Percentiles rank a stretch among this genome's conserved stretches.
These are phyloP conservation scores for Paramormyrops hopkinsi DNA, from an alignment of 2,797 vertebrate species.

Conservation along the genomic window DNA sequence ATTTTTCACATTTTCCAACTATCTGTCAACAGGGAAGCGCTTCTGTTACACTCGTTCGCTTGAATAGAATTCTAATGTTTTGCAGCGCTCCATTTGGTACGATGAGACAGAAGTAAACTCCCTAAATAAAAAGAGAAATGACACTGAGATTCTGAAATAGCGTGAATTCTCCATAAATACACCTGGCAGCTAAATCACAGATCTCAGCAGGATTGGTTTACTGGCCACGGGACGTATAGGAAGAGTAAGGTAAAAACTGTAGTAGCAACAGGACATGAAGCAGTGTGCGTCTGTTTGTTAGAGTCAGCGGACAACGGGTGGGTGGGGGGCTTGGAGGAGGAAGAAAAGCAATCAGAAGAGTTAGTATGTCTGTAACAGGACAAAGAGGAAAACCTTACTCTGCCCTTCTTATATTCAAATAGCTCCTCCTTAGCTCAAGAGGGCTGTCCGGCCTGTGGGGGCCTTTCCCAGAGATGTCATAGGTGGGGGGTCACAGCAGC, in stretches of 20 bases:
- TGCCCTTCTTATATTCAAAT: not conserved
- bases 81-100: constrained; percentile 46
- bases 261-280: not conserved
- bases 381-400: not conserved
- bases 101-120: constrained; percentile 29
- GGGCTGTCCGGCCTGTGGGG: not conserved
- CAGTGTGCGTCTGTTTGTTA: not conserved
- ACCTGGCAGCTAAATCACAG: not conserved
- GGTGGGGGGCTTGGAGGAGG: not conserved
- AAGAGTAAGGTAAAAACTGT: constrained; percentile 17
- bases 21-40: constrained; percentile 51
- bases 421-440: not conserved
- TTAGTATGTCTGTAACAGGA: not conserved
- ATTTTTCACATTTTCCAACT: constrained; percentile 64
- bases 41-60: constrained; percentile 43
- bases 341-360: not conserved
- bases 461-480: not conserved
- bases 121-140: constrained; percentile 38
- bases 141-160: constrained; percentile 44
- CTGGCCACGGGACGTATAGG: constrained; percentile 35
- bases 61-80: constrained; percentile 50
- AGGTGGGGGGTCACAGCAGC: not conserved
- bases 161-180: constrained; percentile 8
- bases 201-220: constrained; percentile 33
- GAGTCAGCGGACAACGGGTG: not conserved